Base-by-base conservation (phyloP, 2,113 vertebrate species). In the Calyptommatus sinebrachiatus region DNA sequence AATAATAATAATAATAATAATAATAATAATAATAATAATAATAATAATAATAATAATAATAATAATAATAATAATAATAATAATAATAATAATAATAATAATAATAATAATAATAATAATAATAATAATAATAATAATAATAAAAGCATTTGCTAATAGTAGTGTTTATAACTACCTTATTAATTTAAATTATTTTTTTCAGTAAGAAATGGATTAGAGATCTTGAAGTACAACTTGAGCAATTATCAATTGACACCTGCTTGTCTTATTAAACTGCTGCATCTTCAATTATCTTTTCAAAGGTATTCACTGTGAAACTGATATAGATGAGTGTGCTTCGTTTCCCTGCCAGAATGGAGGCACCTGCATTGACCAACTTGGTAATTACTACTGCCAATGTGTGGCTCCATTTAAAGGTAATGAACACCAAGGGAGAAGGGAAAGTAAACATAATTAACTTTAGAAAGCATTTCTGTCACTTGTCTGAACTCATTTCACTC, bases 331-430 rank as follows among this genome's bases (percentile, higher is more conserved):
- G 82, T 96, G 93, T 86, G 86, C 88, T 78, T 96, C 94, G 79
- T 92, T 92, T 88, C 95, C 94, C 71, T 96, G 95, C 87, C 95
- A 96, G 91, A 96, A 97, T 80, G 90, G 91, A 90, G 95, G 92
- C 82, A 93, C 93, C 78, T 96, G 94, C 94, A 89, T 93, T 96
- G 96, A 96, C 95, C 96, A 94, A 80, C 92, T 93, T 80, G 94
- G 94, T 95, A 96, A 96, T 97, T 97, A 97, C 93, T 92, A 92
- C 94, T 96, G 95, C 95, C 95, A 93, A 81, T 95, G 95, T 93
- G 86, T 89, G 89, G 88, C 93, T 97, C 94, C 94, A 18, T 97
- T 97, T 96, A 97, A 96, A 98, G 95, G 96, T 97, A 99, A 97
- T 94, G 92, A 94, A 95, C 89, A 93, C 82, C 88, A 85, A 92